A percentile compares a stretch with the other conserved stretches of the same genome.
These are phyloP conservation scores for Torymus aiolomorphi DNA, from an alignment of 2,888 invertebrate species.

Conservation along the genomic window DNA sequence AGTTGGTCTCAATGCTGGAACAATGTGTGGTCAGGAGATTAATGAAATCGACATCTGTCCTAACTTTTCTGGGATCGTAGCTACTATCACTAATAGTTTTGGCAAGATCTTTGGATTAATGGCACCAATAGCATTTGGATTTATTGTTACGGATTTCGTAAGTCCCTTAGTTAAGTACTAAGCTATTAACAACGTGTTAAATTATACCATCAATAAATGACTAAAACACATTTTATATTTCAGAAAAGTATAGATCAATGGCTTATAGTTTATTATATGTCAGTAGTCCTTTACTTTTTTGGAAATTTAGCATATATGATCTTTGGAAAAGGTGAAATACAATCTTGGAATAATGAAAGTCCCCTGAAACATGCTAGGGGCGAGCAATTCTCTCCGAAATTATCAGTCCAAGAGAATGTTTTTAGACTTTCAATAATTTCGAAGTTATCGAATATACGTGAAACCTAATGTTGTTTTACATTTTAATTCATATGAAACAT, in stretches of 20 bases:
- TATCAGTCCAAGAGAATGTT: too few relatives aligned
- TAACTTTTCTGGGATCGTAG: constrained; percentile 76
- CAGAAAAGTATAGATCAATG: constrained; percentile 2
- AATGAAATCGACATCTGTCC: constrained; percentile 77
- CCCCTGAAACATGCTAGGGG: too few relatives aligned
- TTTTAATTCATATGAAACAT: too few relatives aligned
- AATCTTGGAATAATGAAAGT: constrained; percentile 14
- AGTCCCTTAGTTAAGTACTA: background rate
- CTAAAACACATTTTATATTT: background rate
- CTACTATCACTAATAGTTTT: constrained; percentile 76
- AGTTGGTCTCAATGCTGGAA: constrained; percentile 70
- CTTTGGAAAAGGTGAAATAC: constrained; percentile 24
- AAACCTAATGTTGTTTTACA: too few relatives aligned
- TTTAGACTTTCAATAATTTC: too few relatives aligned
- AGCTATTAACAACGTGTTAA: too few relatives aligned
- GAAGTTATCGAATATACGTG: too few relatives aligned
- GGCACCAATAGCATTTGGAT: constrained; percentile 73
- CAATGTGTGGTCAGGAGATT: constrained; percentile 73
- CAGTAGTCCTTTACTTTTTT: constrained; percentile 79
- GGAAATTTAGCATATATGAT: constrained; percentile 80
- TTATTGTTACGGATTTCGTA: constrained; percentile 64
- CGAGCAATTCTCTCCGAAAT: too few relatives aligned
- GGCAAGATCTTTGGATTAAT: constrained; percentile 74
- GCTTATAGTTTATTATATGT: constrained; percentile 81
- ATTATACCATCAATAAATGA: too few relatives aligned